These are phyloP conservation scores for Ataeniobius toweri DNA, from an alignment of 2,797 vertebrate genomes.

Conservation along the genomic window DNA sequence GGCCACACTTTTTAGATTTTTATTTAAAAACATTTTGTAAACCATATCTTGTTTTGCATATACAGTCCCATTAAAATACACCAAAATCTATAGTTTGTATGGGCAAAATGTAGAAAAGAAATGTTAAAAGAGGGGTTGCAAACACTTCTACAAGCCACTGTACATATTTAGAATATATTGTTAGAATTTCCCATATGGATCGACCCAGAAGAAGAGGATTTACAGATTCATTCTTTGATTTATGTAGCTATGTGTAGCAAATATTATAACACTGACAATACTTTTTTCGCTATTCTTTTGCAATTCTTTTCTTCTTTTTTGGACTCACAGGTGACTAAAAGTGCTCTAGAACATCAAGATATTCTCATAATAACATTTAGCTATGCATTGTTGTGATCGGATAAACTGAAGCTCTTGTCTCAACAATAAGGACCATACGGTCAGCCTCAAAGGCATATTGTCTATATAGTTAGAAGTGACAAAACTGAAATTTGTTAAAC, in stretches of 20 bases:
- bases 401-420: conserved; percentile 56
- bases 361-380: conserved; percentile 56
- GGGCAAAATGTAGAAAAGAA: background rate
- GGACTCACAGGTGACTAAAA: conserved; percentile 32
- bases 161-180: background rate
- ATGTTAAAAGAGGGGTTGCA: background rate
- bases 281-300: background rate
- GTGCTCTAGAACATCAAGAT: conserved; percentile 41
- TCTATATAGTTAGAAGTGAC: conserved; percentile 15
- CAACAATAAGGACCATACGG: conserved; percentile 17
- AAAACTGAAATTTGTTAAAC: conserved; percentile 29
- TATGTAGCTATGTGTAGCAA: background rate
- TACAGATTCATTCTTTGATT: background rate
- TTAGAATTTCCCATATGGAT: background rate
- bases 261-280: background rate
- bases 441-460: conserved; percentile 29
- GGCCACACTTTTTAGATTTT: background rate
- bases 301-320: background rate
- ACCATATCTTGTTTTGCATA: background rate
- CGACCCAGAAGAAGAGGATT: background rate
- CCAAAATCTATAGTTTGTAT: background rate
- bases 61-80: background rate
- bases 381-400: conserved; percentile 56
- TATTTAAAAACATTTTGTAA: background rate
- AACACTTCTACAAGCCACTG: background rate